Evolutionary conservation across 1,140 invertebrate genomes (phyloP).

Genomic region (Muscidifurax raptorellus): DNA sequence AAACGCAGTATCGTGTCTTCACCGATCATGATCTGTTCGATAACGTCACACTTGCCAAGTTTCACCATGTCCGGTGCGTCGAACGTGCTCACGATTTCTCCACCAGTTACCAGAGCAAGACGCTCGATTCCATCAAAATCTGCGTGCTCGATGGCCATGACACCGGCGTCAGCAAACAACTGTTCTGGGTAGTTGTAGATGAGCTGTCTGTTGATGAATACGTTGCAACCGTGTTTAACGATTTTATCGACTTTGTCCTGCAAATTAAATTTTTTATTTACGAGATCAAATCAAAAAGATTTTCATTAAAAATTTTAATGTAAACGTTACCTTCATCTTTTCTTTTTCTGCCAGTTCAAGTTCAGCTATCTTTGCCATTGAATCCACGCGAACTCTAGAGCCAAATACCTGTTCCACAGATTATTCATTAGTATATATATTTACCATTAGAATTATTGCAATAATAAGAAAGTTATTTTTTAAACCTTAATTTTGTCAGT

Average conservation of each 20-base stretch:
- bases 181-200: constrained; percentile 99
- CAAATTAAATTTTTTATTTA: constrained; percentile 24
- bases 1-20: constrained; percentile 98
- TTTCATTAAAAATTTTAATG: background rate
- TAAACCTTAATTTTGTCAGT: constrained; percentile 98
- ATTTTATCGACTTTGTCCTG: constrained; percentile 98
- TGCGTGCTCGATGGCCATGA: constrained; percentile 99
- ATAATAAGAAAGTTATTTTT: background rate
- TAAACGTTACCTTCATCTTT: constrained; percentile 90
- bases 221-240: constrained; percentile 95
- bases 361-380: constrained; percentile 98
- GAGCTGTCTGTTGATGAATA: constrained; percentile 99
- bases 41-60: constrained; percentile 94
- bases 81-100: constrained; percentile 99
- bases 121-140: constrained; percentile 99
- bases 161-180: constrained; percentile 97
- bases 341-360: constrained; percentile 98
- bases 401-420: constrained; percentile 86
- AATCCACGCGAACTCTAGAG: constrained; percentile 97
- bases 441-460: constrained; percentile 13
- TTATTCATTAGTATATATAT: constrained; percentile 55
- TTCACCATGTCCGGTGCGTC: constrained; percentile 94
- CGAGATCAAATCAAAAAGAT: background rate
- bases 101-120: constrained; percentile 96
- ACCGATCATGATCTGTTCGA: constrained; percentile 99